Evolutionary conservation across 2,113 vertebrate species (phyloP).

Genomic region (Lepus americanus): DNA sequence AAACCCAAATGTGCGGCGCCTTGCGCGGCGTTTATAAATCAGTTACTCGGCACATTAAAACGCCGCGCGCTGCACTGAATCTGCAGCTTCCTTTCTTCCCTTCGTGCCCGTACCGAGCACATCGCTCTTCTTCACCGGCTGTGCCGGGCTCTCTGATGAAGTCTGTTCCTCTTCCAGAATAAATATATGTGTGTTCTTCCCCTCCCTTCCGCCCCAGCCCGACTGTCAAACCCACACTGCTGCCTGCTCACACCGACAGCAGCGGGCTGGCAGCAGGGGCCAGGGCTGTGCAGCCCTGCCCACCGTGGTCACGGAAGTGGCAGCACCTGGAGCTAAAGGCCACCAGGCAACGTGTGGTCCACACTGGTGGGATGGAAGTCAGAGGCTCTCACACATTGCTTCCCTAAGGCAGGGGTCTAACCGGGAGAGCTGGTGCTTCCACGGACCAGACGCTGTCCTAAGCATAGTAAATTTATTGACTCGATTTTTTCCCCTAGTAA

Average conservation of each 20-base stretch:
- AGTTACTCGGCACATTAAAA: conserved; percentile 66
- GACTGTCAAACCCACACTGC: conserved; percentile 25
- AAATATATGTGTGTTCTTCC: conserved; percentile 35
- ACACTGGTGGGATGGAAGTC: neutral
- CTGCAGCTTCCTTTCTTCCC: conserved; percentile 21
- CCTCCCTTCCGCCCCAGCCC: neutral
- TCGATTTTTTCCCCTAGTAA: neutral
- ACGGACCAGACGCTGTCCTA: neutral
- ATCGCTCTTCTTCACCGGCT: conserved; percentile 59
- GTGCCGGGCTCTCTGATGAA: neutral
- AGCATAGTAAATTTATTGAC: neutral
- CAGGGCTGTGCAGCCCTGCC: rapidly evolving
- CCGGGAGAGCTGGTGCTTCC: neutral
- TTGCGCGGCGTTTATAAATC: conserved; percentile 67
- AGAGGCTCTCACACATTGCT: neutral
- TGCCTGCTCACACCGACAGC: no score
- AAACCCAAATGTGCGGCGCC: conserved; percentile 46
- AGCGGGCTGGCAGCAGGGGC: neutral
- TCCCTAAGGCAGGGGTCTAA: neutral
- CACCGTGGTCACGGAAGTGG: rapidly evolving
- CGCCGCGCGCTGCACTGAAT: neutral
- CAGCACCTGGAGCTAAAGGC: neutral
- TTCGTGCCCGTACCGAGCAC: conserved; percentile 32
- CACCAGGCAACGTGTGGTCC: neutral
- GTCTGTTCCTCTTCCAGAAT: conserved; percentile 33